Conservation (phyloP, 2,113 vertebrate genomes). For the Cyprichromis sp. region DNA sequence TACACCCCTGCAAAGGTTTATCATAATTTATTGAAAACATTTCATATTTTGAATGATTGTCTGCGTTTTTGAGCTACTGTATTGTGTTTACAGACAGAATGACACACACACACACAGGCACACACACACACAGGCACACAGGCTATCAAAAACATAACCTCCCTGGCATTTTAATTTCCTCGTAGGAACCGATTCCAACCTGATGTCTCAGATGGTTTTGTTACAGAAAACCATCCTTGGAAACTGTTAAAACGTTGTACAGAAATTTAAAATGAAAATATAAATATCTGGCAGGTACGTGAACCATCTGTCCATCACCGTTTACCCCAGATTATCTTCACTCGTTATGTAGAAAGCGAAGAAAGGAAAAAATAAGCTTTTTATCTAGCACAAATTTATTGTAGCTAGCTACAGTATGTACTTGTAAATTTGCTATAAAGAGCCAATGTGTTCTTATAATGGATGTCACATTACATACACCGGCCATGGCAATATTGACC, state of each 20-base stretch:
- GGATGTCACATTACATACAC: background rate
- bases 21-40: background rate
- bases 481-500: background rate
- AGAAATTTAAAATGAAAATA: background rate
- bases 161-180: background rate
- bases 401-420: background rate
- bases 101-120: too few species aligned
- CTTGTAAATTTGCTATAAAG: background rate
- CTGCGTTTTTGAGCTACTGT: background rate
- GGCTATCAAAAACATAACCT: background rate
- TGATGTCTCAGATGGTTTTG: background rate
- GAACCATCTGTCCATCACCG: background rate
- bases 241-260: background rate
- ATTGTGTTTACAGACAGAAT: background rate
- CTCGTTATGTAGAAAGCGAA: background rate
- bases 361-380: background rate
- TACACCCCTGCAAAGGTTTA: background rate
- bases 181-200: background rate
- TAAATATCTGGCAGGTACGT: background rate
- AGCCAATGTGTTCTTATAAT: rapidly evolving
- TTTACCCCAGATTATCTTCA: rapidly evolving
- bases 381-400: background rate
- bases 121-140: background rate
- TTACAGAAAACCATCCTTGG: background rate
- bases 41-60: background rate